Percentiles rank a stretch among this genome's conserved stretches.
Evolutionary conservation across 2,888 invertebrate genomes (phyloP).

Genomic region (Auanema sp.): DNA sequence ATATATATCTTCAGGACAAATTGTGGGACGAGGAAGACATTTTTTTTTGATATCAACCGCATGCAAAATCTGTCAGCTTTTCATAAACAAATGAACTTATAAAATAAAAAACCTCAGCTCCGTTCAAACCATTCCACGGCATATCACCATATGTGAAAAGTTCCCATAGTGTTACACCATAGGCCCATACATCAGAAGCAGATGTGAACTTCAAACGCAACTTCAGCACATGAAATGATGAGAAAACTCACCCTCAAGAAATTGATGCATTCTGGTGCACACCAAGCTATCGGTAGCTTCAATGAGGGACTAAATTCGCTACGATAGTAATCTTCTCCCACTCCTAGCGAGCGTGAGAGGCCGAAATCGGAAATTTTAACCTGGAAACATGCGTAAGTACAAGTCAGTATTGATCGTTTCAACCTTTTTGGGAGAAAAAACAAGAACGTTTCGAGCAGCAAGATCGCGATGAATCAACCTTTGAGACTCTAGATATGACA

Average conservation of each 20-base stretch:
- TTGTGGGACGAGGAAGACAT: conserved; percentile 63
- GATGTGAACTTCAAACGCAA: conserved; percentile 76
- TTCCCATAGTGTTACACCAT: conserved; percentile 97
- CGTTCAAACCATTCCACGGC: conserved; percentile 93
- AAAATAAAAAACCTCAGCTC: conserved; percentile 73
- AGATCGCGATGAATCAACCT: conserved; percentile 95
- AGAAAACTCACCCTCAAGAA: conserved; percentile 73
- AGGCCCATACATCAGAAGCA: conserved; percentile 96
- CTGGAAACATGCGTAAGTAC: conserved; percentile 48
- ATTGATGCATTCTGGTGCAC: conserved; percentile 95
- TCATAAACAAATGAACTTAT: conserved; percentile 1
- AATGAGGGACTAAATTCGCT: conserved; percentile 95
- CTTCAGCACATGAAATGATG: not conserved
- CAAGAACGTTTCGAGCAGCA: conserved; percentile 94
- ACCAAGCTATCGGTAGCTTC: conserved; percentile 96
- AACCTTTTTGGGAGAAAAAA: conserved; percentile 73
- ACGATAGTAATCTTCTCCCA: conserved; percentile 97
- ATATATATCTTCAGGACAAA: conserved; percentile 90
- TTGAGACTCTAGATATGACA: conserved; percentile 94
- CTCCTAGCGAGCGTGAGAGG: conserved; percentile 88
- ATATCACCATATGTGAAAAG: conserved; percentile 98
- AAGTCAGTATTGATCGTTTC: not conserved
- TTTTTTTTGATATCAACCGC: conserved; percentile 80
- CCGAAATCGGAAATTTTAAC: conserved; percentile 98
- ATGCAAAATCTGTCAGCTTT: conserved; percentile 75